These are phyloP conservation scores for Campaea margaritaria DNA, from an alignment of 2,888 invertebrate species.

Conservation along the genomic window DNA sequence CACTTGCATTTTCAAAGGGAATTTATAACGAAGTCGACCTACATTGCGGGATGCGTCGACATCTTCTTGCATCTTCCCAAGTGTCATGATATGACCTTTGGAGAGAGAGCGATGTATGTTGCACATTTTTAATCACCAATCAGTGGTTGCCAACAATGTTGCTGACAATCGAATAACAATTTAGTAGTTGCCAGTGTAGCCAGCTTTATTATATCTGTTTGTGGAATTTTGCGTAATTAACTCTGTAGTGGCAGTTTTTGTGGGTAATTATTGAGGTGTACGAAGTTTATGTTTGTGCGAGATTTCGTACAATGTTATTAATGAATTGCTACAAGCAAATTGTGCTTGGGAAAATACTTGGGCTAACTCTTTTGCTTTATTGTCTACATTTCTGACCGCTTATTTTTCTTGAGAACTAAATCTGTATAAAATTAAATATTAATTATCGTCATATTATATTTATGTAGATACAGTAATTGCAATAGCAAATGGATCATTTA, in stretches of 20 bases:
- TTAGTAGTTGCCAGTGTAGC: constrained; percentile 52
- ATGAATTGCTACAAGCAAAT: constrained; percentile 61
- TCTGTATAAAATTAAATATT: too few species aligned
- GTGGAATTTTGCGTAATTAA: constrained; percentile 82
- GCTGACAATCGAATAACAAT: constrained; percentile 61
- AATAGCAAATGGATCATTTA: too few species aligned
- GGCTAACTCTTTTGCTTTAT: constrained; percentile 17
- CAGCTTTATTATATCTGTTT: constrained; percentile 60
- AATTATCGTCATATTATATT: too few species aligned
- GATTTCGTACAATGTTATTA: constrained; percentile 68
- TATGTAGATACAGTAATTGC: too few species aligned
- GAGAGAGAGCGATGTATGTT: constrained; percentile 37
- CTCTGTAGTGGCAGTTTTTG: constrained; percentile 77
- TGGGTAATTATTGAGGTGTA: constrained; percentile 64
- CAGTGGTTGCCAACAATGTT: constrained; percentile 55
- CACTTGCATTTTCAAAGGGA: constrained; percentile 46
- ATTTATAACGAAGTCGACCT: constrained; percentile 4
- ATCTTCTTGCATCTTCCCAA: background rate
- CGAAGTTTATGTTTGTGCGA: constrained; percentile 61
- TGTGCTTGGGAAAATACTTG: constrained; percentile 45
- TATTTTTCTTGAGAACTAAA: too few species aligned
- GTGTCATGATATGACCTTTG: background rate
- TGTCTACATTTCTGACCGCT: background rate
- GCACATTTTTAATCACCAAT: constrained; percentile 41
- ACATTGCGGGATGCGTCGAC: constrained; percentile 25